Evolutionary conservation across 2,113 vertebrate genomes (phyloP), one percentile per base, ranked within the genome.

Genomic region (Phoenicopterus ruber): DNA sequence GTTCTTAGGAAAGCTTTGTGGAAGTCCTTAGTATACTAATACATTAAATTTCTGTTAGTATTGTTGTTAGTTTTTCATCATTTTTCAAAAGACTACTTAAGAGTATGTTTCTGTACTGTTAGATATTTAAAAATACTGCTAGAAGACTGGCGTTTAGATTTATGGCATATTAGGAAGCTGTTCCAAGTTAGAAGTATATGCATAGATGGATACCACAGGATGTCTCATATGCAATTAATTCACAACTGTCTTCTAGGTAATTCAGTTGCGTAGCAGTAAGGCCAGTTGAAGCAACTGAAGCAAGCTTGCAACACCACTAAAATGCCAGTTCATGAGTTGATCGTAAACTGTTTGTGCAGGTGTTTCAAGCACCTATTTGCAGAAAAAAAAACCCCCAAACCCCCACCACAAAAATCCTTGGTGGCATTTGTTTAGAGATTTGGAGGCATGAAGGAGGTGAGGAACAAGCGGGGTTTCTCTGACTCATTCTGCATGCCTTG

Each of bases 351-450:
- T 69, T 47, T 80, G 25, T 65, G 36, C 28, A 25, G 12, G 12
- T 69, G 5, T 50, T 11, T 72, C 24, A 38, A 32, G 31, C 13
- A 65, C 65, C 34, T 71, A 9, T 82, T 79, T 82, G 44, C 20
- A 36, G 21, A 36, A 49, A 5, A 36, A 21, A 36, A 49, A 5
- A 3, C 15, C 57, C 0, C 12, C 19, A 24, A 2, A 4, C 18
- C 10, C 20, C 8, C 4, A 3, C 15, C 15, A 34, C 24, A 47
- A 38, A 73, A 89, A 36, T 52, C 32, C 29, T 65, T 71, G 28
- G n/a, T 91, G 81, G 26, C 12, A 55, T 82, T 79, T 78, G 10
- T 80, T 80, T n/a, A 65, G 49, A 54, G 40, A 42, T 78, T 70
- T 62, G 38, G 25, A 83, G 32, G 13, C 32, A 11, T 25, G 55